Base-by-base conservation (phyloP, 2,797 vertebrate genomes). In the Sebastes trivittatus region DNA sequence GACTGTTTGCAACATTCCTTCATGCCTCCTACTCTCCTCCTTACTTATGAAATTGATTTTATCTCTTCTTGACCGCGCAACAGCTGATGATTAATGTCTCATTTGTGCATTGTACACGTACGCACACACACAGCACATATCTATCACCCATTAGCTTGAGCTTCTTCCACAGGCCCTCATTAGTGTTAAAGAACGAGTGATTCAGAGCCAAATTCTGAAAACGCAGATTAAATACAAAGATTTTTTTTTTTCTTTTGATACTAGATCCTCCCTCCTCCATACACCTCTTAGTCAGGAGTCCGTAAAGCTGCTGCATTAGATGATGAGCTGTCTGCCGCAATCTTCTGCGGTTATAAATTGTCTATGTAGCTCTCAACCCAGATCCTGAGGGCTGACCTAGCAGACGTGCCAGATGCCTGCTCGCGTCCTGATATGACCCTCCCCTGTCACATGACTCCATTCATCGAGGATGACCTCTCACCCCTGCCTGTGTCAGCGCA, bases 401-500 rank as follows among this genome's bases (percentile, higher is more conserved):
- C 10, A 65, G 89, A 90, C 80, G n/a, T 88, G 88, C 66, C 86
- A 90, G 87, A 89, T 90, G 88, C 85, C 88, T 88, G 81, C 65
- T 88, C 22, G 25, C 13, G 52, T 89, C 85, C 88, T 81, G 68
- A 62, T 87, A 72, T 84, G 75, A 85, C 89, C 84, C 84, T 56
- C 75, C 80, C 74, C 54, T 10, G 77, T 81, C 38, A n/a, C 90
- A 87, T 87, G 91, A 90, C 90, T 88, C 80, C 81, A 86, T 93
- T 92, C 88, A 92, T 71, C 76, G 61, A 77, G 66, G 36, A 25
- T 55, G 86, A 94, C 91, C 93, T 92, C 89, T 93, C 38, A 92
- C 89, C 91, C 67, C 34, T 75, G 64, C 70, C 72, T 75, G 85
- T 82, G 78, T 91, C 77, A 82, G 78, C 67, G 62, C 75, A 72